Percentiles rank a stretch among this genome's conserved stretches.
Evolutionary conservation across 1,140 invertebrate species (phyloP).

Genomic region (Papilio machaon): DNA sequence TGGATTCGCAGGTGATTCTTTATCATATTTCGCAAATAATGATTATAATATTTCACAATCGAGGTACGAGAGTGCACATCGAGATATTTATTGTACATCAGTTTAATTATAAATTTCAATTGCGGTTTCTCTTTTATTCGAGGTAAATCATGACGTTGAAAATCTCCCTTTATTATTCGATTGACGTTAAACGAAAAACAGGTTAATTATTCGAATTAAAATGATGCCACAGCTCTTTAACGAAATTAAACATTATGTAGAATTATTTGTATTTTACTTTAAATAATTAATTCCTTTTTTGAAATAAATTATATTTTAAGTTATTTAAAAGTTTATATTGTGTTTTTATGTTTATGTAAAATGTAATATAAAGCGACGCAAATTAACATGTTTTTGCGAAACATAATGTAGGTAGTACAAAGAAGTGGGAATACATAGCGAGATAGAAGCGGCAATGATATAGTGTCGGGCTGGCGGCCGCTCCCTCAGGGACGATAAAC

Average conservation of each 20-base stretch:
- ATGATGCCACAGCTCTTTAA: constrained; percentile 7
- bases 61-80: constrained; percentile 15
- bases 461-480: constrained; percentile 76
- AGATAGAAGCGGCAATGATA: constrained; percentile 79
- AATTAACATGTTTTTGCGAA: constrained; percentile 67
- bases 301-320: neutral
- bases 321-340: neutral
- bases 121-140: constrained; percentile 26
- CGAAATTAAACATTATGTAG: neutral
- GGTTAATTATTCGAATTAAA: constrained; percentile 21
- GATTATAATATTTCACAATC: constrained; percentile 32
- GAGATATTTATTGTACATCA: constrained; percentile 25
- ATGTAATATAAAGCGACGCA: constrained; percentile 44
- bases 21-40: constrained; percentile 31
- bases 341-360: neutral
- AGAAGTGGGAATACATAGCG: constrained; percentile 65
- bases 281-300: neutral
- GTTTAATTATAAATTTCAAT: constrained; percentile 37
- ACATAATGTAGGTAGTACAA: constrained; percentile 67
- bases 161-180: constrained; percentile 8
- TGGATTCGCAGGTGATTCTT: constrained; percentile 41
- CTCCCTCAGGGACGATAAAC: constrained; percentile 80
- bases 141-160: constrained; percentile 19
- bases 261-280: constrained; percentile 13
- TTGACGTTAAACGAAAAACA: constrained; percentile 2